Evolutionary conservation across 2,888 invertebrate genomes (phyloP).

Genomic region (Malthinus seriepunctatus): DNA sequence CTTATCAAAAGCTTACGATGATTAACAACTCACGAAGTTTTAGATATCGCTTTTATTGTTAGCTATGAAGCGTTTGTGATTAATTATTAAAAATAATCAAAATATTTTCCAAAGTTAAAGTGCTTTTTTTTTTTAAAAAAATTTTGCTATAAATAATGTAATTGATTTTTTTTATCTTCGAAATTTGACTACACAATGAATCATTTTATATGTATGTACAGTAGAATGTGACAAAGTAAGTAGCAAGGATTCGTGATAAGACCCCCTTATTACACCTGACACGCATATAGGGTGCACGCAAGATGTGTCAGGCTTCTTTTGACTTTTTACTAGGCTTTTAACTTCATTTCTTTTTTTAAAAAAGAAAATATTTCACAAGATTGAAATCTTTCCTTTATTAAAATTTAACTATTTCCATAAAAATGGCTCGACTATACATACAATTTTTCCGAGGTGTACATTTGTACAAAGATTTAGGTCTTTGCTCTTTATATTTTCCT

Average conservation of each 20-base stretch:
- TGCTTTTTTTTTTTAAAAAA: background rate
- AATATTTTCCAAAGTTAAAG: background rate
- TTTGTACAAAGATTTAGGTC: too few relatives aligned
- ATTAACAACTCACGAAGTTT: too few relatives aligned
- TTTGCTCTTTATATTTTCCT: too few relatives aligned
- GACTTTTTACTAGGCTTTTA: constrained; percentile 12
- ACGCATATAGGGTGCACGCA: constrained; percentile 21
- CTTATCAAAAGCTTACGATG: too few relatives aligned
- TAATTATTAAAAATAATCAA: too few relatives aligned
- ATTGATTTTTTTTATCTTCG: constrained; percentile 2
- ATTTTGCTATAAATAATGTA: background rate
- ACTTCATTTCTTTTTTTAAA: constrained; percentile 5
- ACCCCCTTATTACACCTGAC: constrained; percentile 18
- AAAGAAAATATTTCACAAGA: constrained; percentile 2
- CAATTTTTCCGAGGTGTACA: too few relatives aligned
- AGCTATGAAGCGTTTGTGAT: too few relatives aligned
- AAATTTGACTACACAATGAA: constrained; percentile 9
- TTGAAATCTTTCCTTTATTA: background rate
- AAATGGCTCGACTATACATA: too few relatives aligned
- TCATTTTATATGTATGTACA: constrained; percentile 5
- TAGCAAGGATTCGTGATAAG: constrained; percentile 20
- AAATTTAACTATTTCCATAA: too few relatives aligned
- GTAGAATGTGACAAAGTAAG: constrained; percentile 13
- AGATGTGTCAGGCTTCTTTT: constrained; percentile 17
- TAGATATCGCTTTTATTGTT: too few relatives aligned